phyloP scores from a whole-genome alignment of 2,113 vertebrate species.

The Lophura nycthemera region DNA sequence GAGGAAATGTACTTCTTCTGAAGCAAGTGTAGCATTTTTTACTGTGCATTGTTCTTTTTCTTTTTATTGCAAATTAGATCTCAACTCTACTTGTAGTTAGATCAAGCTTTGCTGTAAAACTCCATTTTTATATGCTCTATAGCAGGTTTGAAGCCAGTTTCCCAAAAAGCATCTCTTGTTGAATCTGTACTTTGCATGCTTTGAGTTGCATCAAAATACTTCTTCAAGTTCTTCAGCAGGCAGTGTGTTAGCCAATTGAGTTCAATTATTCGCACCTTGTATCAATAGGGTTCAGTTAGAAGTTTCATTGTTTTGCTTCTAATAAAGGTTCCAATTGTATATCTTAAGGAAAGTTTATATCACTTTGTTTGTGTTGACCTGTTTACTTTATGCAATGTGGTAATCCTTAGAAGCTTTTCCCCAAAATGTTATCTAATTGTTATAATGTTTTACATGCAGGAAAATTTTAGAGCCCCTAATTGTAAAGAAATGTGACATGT shows the following conservation, averaged over 20 bases:
- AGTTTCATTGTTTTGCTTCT: neutral
- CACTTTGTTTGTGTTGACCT: neutral
- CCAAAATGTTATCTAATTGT: neutral
- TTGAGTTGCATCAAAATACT: neutral
- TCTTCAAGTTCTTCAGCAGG: slow-evolving; percentile 1
- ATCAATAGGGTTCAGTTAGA: neutral
- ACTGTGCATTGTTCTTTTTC: neutral
- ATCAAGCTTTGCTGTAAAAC: neutral
- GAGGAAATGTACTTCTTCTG: neutral
- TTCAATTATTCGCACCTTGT: slow-evolving; percentile 14
- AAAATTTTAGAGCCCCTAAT: neutral
- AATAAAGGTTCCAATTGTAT: neutral
- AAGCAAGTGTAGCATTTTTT: neutral
- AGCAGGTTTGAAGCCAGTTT: neutral
- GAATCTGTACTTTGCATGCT: neutral
- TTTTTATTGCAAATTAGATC: neutral
- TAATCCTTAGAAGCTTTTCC: neutral
- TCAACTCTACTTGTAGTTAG: neutral
- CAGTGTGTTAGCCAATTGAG: neutral
- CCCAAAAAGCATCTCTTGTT: neutral
- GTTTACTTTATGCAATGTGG: neutral
- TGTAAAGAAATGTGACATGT: neutral
- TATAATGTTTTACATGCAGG: neutral
- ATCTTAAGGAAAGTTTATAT: neutral
- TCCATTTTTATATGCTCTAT: neutral